Base-by-base conservation (phyloP, 2,888 invertebrate genomes). In the Tetropium fuscum region DNA sequence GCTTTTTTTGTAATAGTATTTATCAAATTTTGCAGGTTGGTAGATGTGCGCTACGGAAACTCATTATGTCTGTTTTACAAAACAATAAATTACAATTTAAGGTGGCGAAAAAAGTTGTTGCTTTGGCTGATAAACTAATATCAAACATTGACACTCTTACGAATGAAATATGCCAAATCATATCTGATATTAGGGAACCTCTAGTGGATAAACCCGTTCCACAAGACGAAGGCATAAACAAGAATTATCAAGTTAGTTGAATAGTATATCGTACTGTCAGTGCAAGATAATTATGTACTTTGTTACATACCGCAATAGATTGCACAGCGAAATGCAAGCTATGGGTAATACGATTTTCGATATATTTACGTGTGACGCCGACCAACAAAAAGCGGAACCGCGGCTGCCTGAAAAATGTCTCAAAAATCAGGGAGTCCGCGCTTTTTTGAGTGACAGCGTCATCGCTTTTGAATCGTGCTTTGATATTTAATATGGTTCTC, bases 151-250 rank as follows among this genome's bases (percentile, higher is more conserved):
- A 72, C 11, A 57, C 51, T 8, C 69, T 77, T 22, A 70, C 69
- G 3, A 67, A 54, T 13, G 72, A 72, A 34, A 68, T 74, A 3
- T 74, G 72, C 47, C 58, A 68, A 22, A 60, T 77, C 27, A 74
- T 77, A 43, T 73, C 72, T 1, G 73, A 77, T 16, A 73, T 76
- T 51, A 65, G 69, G 40, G 73, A 74, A 64, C 74, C 73, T 1
- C 20, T 69, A 4, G 54, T 63, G 18, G 65, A 68, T 40, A 49
- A 67, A 54, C 36, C 32, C 13, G 58, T 58, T 7, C 44, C 58
- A 15, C 53, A 57, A 53, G 30, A 51, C 7, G 54, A 64, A 27
- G 18, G 55, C 6, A 47, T 54, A 25, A 58, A 70, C 30, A 67
- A 58, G 43, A 57, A 68, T 11, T 70, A 71, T 45, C 53, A 69